Evolutionary conservation across 1,140 invertebrate species (phyloP), one percentile per base, ranked within the genome.

Genomic region (Anagrus nilaparvatae): DNA sequence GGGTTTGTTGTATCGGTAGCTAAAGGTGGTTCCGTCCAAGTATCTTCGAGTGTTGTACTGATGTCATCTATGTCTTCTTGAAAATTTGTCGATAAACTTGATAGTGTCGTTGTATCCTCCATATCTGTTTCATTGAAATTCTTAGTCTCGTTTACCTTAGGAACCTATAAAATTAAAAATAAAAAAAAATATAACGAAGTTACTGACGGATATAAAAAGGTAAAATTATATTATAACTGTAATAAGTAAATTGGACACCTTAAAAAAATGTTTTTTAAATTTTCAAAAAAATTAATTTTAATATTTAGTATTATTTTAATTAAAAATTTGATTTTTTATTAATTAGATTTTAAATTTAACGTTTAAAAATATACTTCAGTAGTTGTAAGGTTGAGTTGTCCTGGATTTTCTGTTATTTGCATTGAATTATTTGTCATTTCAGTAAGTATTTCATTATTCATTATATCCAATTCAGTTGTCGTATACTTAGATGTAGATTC

Each of bases 361-460:
- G 36, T 29, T 13, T 9, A 14, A 36, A 34, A 19, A 14, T 30
- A 35, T 17, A 55, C 51, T 45, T 52, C 46, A 7, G 46, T 47
- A 34, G 44, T 49, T 12, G 49, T 37, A 21, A 37, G 31, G 16
- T 45, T 47, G 16, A 45, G 38, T 20, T 49, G 46, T 25, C 52
- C 48, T 23, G 40, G 33, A n/a, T 53, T 43, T 37, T 50, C 43
- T 30, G 54, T 53, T 25, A 51, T 61, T 23, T 54, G 53, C 46
- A 54, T 60, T 33, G 48, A 46, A 47, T 59, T 58, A 45, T 61
- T 54, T 33, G 53, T 54, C 18, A 50, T 59, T 40, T 63, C 61
- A 20, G 54, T 53, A 27, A 59, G 54, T 31, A 67, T 64, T 50
- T 67, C 61, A 46, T 65, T 67, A 49, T 61, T 49, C 57, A 65